Base-by-base conservation (phyloP, 2,113 vertebrate genomes). In the Ascaphus truei region DNA sequence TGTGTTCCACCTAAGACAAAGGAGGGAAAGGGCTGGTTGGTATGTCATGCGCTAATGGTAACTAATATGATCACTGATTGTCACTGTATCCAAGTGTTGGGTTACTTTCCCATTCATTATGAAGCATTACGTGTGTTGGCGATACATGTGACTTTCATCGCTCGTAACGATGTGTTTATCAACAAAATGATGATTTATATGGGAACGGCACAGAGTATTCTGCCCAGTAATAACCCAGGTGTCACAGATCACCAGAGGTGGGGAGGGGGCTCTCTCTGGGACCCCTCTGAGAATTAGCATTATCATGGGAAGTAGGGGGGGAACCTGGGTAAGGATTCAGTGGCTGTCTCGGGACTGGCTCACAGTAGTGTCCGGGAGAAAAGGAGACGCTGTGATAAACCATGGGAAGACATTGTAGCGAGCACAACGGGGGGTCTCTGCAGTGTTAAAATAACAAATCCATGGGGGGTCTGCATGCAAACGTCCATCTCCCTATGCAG, bases 1-100 rank as follows among this genome's bases (percentile, higher is more conserved):
- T 65, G 62, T 65, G 62, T 65, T 65, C 62, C 62, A 65, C 62
- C 48, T 33, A 53, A 65, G 53, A 65, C 62, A 65, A 65, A 65
- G 25, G 34, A 52, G 48, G 30, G 25, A 64, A 64, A 64, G 62
- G 62, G 31, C 47, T 37, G 20, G 48, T 64, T 64, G 26, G 33
- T 39, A 37, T 65, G 48, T 67, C 37, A 67, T 57, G 53, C 27
- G 25, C 48, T 53, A 51, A 67, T 56, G 39, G 51, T 47, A 47
- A 57, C 39, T 45, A 47, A 68, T 68, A 47, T 57, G 39, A 68
- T 68, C 62, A 53, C 34, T 53, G 50, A 37, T 53, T 65, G 48
- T 48, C 48, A 53, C 53, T 53, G 37, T 68, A 45, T 68, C 64
- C 26, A 56, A 57, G 64, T 56, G 55, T 56, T 57, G 39, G 39